Conservation (phyloP, 2,113 vertebrate species). For the Heptranchias perlo region DNA sequence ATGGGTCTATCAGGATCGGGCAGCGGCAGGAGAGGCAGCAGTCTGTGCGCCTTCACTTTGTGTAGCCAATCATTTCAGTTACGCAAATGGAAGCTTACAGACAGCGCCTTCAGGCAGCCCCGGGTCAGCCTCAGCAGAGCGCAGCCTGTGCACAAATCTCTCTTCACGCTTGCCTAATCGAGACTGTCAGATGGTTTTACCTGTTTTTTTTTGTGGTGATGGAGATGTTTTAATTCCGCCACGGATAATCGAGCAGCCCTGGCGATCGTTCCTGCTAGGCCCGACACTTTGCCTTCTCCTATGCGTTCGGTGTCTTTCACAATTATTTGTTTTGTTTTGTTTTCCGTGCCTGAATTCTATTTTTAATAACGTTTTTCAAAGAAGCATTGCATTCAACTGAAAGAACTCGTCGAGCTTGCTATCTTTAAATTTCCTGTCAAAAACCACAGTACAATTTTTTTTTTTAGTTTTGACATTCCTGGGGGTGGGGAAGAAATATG, state of each 20-base stretch:
- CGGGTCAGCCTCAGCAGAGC: conserved; percentile 43
- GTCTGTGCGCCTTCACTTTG: conserved; percentile 54
- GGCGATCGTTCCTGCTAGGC: background rate
- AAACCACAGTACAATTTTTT: background rate
- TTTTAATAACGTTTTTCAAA: background rate
- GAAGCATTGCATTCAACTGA: conserved; percentile 1
- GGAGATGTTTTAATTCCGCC: conserved; percentile 45
- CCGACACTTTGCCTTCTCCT: background rate
- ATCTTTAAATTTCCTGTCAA: background rate
- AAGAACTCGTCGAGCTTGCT: background rate
- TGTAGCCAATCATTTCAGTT: conserved; percentile 54
- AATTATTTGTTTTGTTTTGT: background rate
- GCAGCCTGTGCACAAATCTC: conserved; percentile 49
- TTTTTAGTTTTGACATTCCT: background rate
- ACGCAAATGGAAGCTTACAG: conserved; percentile 52
- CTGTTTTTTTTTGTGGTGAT: conserved; percentile 42
- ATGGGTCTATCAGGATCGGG: conserved; percentile 20
- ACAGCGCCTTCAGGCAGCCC: conserved; percentile 51
- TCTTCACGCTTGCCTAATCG: conserved; percentile 56
- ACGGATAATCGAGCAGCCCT: conserved; percentile 43
- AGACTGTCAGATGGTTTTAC: conserved; percentile 57
- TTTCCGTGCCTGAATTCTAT: background rate
- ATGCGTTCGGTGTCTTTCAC: background rate
- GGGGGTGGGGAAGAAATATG: background rate
- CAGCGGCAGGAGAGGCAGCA: conserved; percentile 28